Evolutionary conservation across 2,888 invertebrate species (phyloP).

Genomic region (Phlogophora meticulosa): DNA sequence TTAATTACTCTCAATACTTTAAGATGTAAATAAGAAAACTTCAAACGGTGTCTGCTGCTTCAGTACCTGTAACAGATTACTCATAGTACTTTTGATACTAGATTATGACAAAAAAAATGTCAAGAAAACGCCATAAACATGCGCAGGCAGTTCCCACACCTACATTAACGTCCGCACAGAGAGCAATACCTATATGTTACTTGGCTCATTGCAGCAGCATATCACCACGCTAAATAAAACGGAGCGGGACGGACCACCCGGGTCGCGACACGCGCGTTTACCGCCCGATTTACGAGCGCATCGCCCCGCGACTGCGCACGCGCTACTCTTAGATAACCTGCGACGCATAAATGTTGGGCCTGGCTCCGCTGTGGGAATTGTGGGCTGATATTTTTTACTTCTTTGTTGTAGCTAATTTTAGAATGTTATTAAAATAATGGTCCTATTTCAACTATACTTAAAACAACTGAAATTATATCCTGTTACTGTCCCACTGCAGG

Average conservation of each 20-base stretch:
- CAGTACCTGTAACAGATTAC: not conserved
- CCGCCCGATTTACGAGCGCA: constrained; percentile 79
- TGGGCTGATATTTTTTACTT: not conserved
- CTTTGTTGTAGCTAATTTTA: not conserved
- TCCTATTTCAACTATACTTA: too few species aligned
- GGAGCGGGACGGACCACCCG: constrained; percentile 79
- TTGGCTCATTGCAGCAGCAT: constrained; percentile 52
- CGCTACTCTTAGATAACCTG: constrained; percentile 60
- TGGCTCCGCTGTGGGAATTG: constrained; percentile 52
- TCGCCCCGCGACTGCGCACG: constrained; percentile 68
- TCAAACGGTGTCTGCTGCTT: too few species aligned
- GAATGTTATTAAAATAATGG: not conserved
- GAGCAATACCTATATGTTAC: constrained; percentile 41
- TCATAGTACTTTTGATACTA: not conserved
- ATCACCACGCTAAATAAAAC: constrained; percentile 70
- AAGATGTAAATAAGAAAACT: too few species aligned
- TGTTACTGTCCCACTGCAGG: too few species aligned
- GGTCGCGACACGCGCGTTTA: constrained; percentile 78
- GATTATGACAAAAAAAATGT: not conserved
- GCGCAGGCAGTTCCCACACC: constrained; percentile 38
- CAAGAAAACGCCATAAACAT: not conserved
- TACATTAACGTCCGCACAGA: constrained; percentile 16
- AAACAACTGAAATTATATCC: too few species aligned
- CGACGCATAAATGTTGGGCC: constrained; percentile 55
- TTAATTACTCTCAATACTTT: too few species aligned